Evolutionary conservation across 1,140 invertebrate genomes (phyloP).

Genomic region (Aphelinus atriplicis): DNA sequence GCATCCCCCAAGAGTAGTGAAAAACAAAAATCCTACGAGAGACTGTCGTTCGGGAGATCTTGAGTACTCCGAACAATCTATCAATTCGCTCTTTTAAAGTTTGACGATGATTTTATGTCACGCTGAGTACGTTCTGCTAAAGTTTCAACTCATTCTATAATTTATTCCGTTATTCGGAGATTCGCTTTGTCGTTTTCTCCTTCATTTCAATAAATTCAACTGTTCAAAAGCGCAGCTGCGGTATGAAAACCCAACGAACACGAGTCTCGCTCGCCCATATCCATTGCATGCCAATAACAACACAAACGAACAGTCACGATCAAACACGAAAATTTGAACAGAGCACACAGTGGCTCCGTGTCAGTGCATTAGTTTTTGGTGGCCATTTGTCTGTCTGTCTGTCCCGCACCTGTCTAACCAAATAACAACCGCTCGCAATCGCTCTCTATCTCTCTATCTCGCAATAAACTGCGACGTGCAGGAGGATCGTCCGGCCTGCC

Average conservation of each 20-base stretch:
- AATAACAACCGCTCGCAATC: background rate
- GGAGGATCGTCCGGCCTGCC: constrained; percentile 62
- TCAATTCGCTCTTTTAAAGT: too few species aligned
- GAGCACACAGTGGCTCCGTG: too few species aligned
- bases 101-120: too few species aligned
- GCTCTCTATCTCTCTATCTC: constrained; percentile 17
- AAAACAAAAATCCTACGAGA: background rate
- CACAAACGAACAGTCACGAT: too few species aligned
- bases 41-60: background rate
- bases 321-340: too few species aligned
- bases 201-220: too few species aligned
- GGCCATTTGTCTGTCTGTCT: constrained; percentile 36
- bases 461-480: constrained; percentile 45
- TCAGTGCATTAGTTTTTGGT: constrained; percentile 1
- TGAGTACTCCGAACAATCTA: background rate
- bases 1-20: background rate
- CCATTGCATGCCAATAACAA: too few species aligned
- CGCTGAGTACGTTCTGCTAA: too few species aligned
- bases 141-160: too few species aligned
- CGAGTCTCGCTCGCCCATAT: constrained; percentile 9
- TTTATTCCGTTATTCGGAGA: background rate
- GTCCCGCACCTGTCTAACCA: constrained; percentile 33
- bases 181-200: background rate
- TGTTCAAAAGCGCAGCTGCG: too few species aligned
- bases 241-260: constrained; percentile 12